A percentile compares a stretch with the other conserved stretches of the same genome.
These are phyloP conservation scores for Lagorchestes hirsutus DNA, from an alignment of 2,797 vertebrate genomes.

Conservation along the genomic window DNA sequence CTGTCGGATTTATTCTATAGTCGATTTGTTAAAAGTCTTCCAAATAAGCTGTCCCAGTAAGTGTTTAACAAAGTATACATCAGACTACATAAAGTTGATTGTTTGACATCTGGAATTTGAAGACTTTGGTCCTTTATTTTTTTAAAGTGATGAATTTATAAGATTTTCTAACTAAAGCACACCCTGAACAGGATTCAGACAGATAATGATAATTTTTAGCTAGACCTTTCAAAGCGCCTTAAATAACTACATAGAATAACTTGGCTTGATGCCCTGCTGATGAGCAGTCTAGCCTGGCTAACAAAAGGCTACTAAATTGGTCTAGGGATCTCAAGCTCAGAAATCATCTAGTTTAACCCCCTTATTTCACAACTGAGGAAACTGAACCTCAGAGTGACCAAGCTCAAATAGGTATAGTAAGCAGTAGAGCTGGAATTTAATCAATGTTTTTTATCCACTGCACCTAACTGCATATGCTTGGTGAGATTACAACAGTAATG, in stretches of 20 bases:
- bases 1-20: slow-evolving; percentile 81
- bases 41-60: slow-evolving; percentile 80
- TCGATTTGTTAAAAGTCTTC: slow-evolving; percentile 82
- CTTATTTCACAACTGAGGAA: neutral
- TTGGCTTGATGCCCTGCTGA: neutral
- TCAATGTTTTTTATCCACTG: neutral
- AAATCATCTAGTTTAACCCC: neutral
- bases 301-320: neutral
- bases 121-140: slow-evolving; percentile 58
- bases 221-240: neutral
- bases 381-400: neutral
- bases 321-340: neutral
- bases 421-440: neutral
- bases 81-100: slow-evolving; percentile 76
- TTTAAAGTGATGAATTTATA: slow-evolving; percentile 60
- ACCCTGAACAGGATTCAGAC: slow-evolving; percentile 6
- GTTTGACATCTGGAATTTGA: slow-evolving; percentile 75
- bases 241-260: neutral
- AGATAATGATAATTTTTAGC: slow-evolving; percentile 18
- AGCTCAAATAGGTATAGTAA: too few relatives aligned
- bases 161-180: slow-evolving; percentile 40
- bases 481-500: neutral
- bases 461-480: neutral
- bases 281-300: neutral
- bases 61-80: slow-evolving; percentile 73